Evolutionary conservation across 2,888 invertebrate genomes (phyloP).

Genomic region (Cheilosia soror): DNA sequence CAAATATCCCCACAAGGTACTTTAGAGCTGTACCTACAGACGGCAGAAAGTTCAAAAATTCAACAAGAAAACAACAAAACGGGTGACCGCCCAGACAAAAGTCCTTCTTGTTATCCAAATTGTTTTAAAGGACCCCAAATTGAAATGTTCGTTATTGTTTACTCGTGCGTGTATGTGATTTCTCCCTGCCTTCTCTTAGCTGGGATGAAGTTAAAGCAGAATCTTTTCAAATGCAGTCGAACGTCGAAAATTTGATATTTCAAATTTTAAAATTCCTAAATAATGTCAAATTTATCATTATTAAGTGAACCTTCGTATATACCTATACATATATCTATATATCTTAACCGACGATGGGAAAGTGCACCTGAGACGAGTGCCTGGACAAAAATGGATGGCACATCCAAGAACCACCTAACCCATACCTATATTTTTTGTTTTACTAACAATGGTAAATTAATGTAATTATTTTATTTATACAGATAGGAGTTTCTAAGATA

Average conservation of each 20-base stretch:
- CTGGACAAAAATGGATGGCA: background rate
- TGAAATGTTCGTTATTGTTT: conserved; percentile 48
- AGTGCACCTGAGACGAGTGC: background rate
- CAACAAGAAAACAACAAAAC: conserved; percentile 41
- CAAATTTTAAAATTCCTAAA: conserved; percentile 27
- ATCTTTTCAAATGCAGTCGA: background rate
- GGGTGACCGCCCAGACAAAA: conserved; percentile 5
- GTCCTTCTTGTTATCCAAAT: conserved; percentile 19
- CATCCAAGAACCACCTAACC: too few relatives aligned
- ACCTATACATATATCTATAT: background rate
- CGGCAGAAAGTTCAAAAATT: conserved; percentile 57
- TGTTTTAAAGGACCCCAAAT: conserved; percentile 36
- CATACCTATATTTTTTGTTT: background rate
- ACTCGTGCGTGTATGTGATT: conserved; percentile 11
- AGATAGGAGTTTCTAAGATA: background rate
- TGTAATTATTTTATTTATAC: conserved; percentile 43
- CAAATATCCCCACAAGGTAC: conserved; percentile 46
- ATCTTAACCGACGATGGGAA: background rate
- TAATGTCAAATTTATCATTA: conserved; percentile 48
- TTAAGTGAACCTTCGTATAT: conserved; percentile 25
- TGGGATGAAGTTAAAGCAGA: background rate
- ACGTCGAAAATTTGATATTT: conserved; percentile 43
- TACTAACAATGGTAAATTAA: conserved; percentile 31
- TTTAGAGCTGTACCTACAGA: background rate
- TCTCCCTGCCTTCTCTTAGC: background rate